Evolutionary conservation across 2,113 vertebrate genomes (phyloP), one percentile per base, ranked within the genome.

Genomic region (Marcusenius ussheri): DNA sequence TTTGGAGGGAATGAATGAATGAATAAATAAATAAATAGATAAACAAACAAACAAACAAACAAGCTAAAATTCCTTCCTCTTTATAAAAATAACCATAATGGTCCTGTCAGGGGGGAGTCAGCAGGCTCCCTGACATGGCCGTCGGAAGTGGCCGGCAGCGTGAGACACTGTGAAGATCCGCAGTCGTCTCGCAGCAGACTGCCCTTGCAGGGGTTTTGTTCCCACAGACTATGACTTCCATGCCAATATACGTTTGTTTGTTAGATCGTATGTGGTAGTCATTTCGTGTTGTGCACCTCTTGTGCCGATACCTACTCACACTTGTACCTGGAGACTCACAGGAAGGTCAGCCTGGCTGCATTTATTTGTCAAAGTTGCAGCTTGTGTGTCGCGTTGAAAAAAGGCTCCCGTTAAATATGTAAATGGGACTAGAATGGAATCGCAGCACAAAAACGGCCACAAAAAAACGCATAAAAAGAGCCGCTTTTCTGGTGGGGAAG

Each of bases 1-100:
- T 95, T 95, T 95, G 94, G 95, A 95, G 94, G 95, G 94, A 95
- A 95, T 39, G 70, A 19, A 77, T 8, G 1, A 39, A 74, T 35
- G 1, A 15, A 74, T 74, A 74, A n/a, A 42, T 42, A 42, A 42
- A 42, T 42, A 42, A 19, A 77, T 74, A 74, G 3, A 70, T 74
- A 77, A 19, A 77, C 42, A 77, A 8, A 77, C 8, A 80, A 8
- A 80, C 6, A 80, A 19, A 77, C 5, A 77, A 19, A 42, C 27
- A 31, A 31, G 62, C n/a, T 70, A 70, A 70, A 70, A 70, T 31
- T 70, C 27, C n/a, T 31, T 31, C 62, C 62, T 70, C 62, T 70
- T 66, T 31, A 70, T 31, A 70, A 31, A 27, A 11, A 27, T 66
- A 10, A 27, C n/a, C n/a, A 27, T 70, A 31, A 13, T 31, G n/a